Evolutionary conservation across 2,888 invertebrate genomes (phyloP).

Genomic region (Leptinotarsa peninsularis): DNA sequence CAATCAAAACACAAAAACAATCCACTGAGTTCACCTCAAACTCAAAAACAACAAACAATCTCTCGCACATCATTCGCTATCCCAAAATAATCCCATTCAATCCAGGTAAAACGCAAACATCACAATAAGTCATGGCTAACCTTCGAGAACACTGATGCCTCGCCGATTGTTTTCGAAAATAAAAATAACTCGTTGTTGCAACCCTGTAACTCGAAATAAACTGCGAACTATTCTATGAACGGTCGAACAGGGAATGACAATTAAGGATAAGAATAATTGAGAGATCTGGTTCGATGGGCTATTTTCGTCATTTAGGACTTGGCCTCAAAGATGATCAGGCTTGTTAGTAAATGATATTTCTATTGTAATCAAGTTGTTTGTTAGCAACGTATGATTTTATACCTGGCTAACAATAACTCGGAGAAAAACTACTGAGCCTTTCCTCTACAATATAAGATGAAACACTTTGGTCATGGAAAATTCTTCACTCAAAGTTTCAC

Average conservation of each 20-base stretch:
- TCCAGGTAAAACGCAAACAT: constrained; percentile 13
- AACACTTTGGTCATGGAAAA: no score
- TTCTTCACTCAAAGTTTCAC: no score
- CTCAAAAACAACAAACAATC: constrained; percentile 13
- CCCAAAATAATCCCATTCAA: constrained; percentile 15
- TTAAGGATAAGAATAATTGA: constrained; percentile 47
- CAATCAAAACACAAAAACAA: constrained; percentile 4
- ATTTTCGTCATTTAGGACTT: constrained; percentile 25
- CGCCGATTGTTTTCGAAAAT: constrained; percentile 14
- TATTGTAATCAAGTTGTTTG: background rate
- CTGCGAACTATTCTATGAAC: constrained; percentile 35
- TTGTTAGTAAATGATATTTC: background rate
- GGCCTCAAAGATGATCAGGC: background rate
- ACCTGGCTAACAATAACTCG: no score
- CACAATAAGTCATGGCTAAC: constrained; percentile 15
- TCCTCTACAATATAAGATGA: no score
- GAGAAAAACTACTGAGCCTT: no score
- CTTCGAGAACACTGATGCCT: background rate
- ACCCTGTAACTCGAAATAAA: constrained; percentile 35
- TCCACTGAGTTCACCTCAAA: background rate
- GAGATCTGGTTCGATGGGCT: constrained; percentile 36
- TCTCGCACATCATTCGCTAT: constrained; percentile 9
- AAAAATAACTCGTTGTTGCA: constrained; percentile 28
- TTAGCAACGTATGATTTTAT: no score
- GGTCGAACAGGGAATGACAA: constrained; percentile 43